Conservation (phyloP, 2,888 invertebrate species). For the Synanthedon tipuliformis region DNA sequence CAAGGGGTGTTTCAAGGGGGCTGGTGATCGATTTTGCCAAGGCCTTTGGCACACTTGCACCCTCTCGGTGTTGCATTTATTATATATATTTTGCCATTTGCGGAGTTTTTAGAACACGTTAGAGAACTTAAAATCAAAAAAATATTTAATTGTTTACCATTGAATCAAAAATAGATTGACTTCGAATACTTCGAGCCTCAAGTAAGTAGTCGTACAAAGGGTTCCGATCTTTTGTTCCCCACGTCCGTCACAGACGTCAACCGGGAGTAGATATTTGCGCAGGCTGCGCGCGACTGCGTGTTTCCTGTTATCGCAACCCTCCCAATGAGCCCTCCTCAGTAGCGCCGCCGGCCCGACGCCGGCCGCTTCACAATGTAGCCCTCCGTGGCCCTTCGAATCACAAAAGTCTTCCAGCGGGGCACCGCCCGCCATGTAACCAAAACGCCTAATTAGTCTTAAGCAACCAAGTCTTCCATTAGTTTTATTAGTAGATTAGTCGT, state of each 20-base stretch:
- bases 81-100: too few relatives aligned
- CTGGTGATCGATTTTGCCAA: too few relatives aligned
- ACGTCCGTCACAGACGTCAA: conserved; percentile 36
- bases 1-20: too few relatives aligned
- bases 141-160: too few relatives aligned
- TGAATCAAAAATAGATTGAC: too few relatives aligned
- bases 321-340: conserved; percentile 34
- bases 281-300: conserved; percentile 48
- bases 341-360: conserved; percentile 62
- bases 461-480: conserved; percentile 69
- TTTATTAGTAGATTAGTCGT: conserved; percentile 30
- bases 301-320: conserved; percentile 19
- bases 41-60: too few relatives aligned
- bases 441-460: conserved; percentile 37
- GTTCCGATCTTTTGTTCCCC: conserved; percentile 24
- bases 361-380: conserved; percentile 57
- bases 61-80: too few relatives aligned
- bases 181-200: neutral
- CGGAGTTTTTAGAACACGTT: too few relatives aligned
- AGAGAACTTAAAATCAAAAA: too few relatives aligned
- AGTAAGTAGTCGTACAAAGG: conserved; percentile 11
- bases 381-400: conserved; percentile 30
- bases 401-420: conserved; percentile 52
- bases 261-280: conserved; percentile 41
- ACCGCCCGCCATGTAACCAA: conserved; percentile 42